Conservation (phyloP, 2,888 invertebrate genomes). For the Cephus runcator region DNA sequence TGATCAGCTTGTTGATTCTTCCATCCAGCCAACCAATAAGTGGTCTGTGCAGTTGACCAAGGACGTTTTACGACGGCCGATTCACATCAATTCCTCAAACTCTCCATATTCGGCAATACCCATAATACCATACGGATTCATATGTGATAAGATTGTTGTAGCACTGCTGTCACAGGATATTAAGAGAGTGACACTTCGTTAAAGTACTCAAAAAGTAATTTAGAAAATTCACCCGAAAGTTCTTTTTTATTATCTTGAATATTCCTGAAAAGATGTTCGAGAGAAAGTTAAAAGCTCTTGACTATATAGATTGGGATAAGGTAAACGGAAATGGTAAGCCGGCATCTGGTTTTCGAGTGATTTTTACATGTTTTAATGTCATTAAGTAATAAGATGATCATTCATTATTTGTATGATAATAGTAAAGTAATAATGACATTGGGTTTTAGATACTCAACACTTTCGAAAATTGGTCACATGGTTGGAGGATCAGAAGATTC, state of each 20-base stretch:
- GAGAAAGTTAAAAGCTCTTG: constrained; percentile 80
- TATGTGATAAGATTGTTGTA: too few relatives aligned
- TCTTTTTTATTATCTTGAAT: too few relatives aligned
- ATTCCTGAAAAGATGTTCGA: constrained; percentile 74
- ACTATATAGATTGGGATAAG: constrained; percentile 79
- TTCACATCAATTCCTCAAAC: not conserved
- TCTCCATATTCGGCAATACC: too few relatives aligned
- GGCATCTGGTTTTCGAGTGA: constrained; percentile 12
- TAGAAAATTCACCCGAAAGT: too few relatives aligned
- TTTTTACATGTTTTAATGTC: not conserved
- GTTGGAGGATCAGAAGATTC: constrained; percentile 94
- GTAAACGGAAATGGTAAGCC: constrained; percentile 77
- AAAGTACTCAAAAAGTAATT: too few relatives aligned
- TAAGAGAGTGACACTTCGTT: too few relatives aligned
- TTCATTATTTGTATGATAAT: not conserved
- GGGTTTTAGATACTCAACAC: constrained; percentile 73
- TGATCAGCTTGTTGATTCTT: not conserved
- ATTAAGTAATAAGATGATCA: not conserved
- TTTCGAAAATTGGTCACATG: constrained; percentile 86
- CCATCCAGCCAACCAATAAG: not conserved
- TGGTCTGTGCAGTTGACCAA: too few relatives aligned
- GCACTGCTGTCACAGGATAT: too few relatives aligned
- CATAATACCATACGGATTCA: too few relatives aligned
- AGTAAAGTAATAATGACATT: not conserved
- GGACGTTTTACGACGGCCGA: not conserved